These are phyloP conservation scores for Eudemis profundana DNA, from an alignment of 2,888 invertebrate species.

Conservation along the genomic window DNA sequence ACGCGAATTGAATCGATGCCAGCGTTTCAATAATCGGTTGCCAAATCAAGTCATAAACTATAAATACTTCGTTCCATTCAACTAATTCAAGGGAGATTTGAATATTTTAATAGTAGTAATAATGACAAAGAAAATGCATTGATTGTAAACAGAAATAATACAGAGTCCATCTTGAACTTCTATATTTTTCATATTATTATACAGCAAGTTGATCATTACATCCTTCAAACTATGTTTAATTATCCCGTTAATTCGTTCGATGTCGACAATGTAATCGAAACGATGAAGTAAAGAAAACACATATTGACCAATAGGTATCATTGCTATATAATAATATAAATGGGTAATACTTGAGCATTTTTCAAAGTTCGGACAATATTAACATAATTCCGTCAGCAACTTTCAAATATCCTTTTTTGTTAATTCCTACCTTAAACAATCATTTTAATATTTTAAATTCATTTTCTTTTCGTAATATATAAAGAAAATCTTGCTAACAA, in stretches of 20 bases:
- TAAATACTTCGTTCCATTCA: conserved; percentile 50
- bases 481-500: too few relatives aligned
- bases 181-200: conserved; percentile 12
- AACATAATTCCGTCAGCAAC: too few relatives aligned
- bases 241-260: too few relatives aligned
- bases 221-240: too few relatives aligned
- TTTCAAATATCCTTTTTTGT: too few relatives aligned
- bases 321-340: conserved; percentile 1
- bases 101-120: conserved; percentile 43
- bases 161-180: conserved; percentile 57
- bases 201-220: neutral
- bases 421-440: too few relatives aligned
- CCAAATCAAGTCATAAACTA: conserved; percentile 62
- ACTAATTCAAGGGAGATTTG: conserved; percentile 27
- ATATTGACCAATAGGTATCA: neutral
- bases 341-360: neutral
- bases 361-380: neutral
- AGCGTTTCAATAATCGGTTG: conserved; percentile 36
- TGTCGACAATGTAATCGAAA: too few relatives aligned
- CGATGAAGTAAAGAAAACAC: too few relatives aligned
- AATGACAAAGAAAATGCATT: conserved; percentile 53
- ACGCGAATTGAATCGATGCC: conserved; percentile 38
- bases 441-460: too few relatives aligned
- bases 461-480: too few relatives aligned
- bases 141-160: conserved; percentile 57